phyloP scores from a whole-genome alignment of 2,797 vertebrate species.

The Kryptopterus vitreolus region DNA sequence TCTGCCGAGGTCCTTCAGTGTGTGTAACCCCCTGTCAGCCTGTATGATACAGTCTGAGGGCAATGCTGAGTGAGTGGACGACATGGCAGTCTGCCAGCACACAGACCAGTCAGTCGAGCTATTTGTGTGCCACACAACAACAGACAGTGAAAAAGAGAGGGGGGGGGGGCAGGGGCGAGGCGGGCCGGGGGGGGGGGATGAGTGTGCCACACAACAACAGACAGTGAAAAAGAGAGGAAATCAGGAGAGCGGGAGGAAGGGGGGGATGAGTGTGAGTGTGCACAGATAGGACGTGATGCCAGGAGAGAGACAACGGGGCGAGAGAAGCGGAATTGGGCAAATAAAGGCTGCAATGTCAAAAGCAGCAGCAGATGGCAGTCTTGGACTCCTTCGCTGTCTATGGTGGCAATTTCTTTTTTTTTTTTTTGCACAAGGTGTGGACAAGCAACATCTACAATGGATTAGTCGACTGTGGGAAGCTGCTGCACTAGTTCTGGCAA shows the following conservation, averaged over 20 bases:
- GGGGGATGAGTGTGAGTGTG: neutral
- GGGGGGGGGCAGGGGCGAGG: too few relatives aligned
- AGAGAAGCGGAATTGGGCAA: constrained; percentile 38
- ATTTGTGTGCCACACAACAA: constrained; percentile 74
- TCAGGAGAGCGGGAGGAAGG: neutral
- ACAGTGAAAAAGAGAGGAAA: constrained; percentile 47
- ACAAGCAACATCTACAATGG: constrained; percentile 42
- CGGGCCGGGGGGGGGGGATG: too few relatives aligned
- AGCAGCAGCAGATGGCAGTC: constrained; percentile 90
- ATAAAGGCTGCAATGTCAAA: constrained; percentile 28
- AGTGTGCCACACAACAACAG: constrained; percentile 75
- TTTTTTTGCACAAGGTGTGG: constrained; percentile 29
- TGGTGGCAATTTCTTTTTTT: constrained; percentile 11
- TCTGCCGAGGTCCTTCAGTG: constrained; percentile 15
- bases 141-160: constrained; percentile 65
- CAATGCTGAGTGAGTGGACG: constrained; percentile 76
- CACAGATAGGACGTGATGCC: constrained; percentile 23
- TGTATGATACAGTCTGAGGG: constrained; percentile 68
- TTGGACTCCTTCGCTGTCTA: constrained; percentile 77
- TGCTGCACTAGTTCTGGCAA: constrained; percentile 38
- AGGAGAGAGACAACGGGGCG: constrained; percentile 7
- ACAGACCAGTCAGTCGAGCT: constrained; percentile 73
- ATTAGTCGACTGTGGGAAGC: constrained; percentile 44
- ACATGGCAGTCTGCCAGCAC: constrained; percentile 73
- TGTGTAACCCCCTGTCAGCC: constrained; percentile 33